Percentiles rank a stretch among this genome's conserved stretches.
Evolutionary conservation across 2,113 vertebrate species (phyloP).

Genomic region (Malurus alboscapulatus): DNA sequence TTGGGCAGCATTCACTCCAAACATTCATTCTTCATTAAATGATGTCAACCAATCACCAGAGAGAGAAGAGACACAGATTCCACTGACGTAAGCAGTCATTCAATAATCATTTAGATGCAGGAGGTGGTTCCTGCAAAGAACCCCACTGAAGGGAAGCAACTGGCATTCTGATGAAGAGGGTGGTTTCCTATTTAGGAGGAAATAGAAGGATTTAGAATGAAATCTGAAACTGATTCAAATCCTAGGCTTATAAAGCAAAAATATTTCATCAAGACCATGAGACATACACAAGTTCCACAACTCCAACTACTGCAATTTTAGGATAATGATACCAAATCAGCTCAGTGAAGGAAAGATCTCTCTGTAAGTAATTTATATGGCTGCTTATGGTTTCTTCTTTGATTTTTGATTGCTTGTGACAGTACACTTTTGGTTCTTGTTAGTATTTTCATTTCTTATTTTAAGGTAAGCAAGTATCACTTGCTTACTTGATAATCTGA

Average conservation of each 20-base stretch:
- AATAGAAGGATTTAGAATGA: background rate
- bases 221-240: background rate
- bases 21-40: background rate
- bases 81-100: fast-evolving
- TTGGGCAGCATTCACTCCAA: background rate
- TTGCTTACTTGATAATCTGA: background rate
- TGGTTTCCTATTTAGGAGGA: background rate
- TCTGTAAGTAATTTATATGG: background rate
- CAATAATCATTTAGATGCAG: background rate
- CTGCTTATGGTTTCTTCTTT: background rate
- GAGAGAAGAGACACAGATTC: background rate
- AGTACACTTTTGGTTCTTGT: background rate
- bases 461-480: background rate
- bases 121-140: background rate
- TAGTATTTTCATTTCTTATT: background rate
- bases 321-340: background rate
- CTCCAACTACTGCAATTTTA: background rate
- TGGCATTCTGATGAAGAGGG: background rate
- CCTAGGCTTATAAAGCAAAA: background rate
- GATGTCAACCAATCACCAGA: background rate
- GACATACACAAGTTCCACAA: fast-evolving
- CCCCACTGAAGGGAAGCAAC: background rate
- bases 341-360: background rate
- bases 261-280: background rate
- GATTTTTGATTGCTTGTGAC: background rate